A percentile compares a stretch with the other conserved stretches of the same genome.
Evolutionary conservation across 2,797 vertebrate genomes (phyloP).

Genomic region (Sebastes hubbsi): DNA sequence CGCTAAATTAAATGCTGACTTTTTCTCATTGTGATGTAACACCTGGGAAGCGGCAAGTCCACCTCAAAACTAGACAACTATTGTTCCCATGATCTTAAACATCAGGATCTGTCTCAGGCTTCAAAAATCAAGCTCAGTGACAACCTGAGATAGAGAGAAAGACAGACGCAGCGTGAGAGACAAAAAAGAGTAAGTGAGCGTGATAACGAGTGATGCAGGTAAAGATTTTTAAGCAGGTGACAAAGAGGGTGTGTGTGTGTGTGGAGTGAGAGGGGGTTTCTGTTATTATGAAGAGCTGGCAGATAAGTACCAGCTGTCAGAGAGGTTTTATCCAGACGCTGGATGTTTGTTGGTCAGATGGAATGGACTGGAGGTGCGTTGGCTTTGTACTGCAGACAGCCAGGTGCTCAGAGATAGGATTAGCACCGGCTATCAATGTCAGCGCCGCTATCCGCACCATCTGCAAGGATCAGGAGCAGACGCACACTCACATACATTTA

Average conservation of each 20-base stretch:
- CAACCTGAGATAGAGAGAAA: not conserved
- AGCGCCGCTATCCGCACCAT: slow-evolving; percentile 27
- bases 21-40: too few relatives aligned
- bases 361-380: slow-evolving; percentile 53
- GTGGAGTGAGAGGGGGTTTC: accelerated
- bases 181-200: too few relatives aligned
- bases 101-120: too few relatives aligned
- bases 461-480: slow-evolving; percentile 24
- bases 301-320: slow-evolving; percentile 18
- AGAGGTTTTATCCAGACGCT: slow-evolving; percentile 54
- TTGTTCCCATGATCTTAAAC: not conserved
- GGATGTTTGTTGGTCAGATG: slow-evolving; percentile 51
- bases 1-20: too few relatives aligned
- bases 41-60: not conserved
- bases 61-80: not conserved
- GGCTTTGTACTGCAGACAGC: slow-evolving; percentile 53
- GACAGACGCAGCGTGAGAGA: too few relatives aligned
- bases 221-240: slow-evolving; percentile 1
- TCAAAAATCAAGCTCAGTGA: not conserved
- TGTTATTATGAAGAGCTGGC: not conserved
- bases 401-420: slow-evolving; percentile 50
- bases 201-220: not conserved
- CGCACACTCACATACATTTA: not conserved
- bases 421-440: slow-evolving; percentile 57
- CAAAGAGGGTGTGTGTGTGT: not conserved